Conservation (phyloP, 1,140 invertebrate genomes). For the Homarus americanus region DNA sequence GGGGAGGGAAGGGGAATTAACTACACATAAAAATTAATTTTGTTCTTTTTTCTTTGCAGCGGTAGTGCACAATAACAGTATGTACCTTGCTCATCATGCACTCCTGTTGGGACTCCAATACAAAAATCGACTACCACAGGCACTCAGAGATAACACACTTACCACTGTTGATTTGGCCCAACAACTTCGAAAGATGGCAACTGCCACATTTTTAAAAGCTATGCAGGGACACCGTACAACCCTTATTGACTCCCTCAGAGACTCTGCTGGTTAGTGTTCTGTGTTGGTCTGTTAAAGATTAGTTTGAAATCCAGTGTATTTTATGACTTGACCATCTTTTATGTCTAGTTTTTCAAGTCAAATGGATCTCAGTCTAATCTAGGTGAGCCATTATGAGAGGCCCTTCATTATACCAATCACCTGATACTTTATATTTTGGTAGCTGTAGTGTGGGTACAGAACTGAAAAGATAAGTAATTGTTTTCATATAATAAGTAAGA, state of each 20-base stretch:
- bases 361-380: no score
- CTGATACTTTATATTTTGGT: no score
- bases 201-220: slow-evolving; percentile 84
- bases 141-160: slow-evolving; percentile 78
- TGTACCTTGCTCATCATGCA: slow-evolving; percentile 89
- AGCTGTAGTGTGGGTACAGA: no score
- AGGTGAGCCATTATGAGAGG: no score
- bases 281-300: no score
- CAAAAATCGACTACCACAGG: slow-evolving; percentile 78
- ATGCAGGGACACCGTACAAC: slow-evolving; percentile 86
- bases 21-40: slow-evolving; percentile 78
- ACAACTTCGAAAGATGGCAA: slow-evolving; percentile 84
- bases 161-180: slow-evolving; percentile 83
- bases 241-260: slow-evolving; percentile 85
- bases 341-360: no score
- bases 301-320: no score
- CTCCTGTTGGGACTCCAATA: slow-evolving; percentile 83
- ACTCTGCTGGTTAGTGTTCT: slow-evolving; percentile 79
- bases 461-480: no score
- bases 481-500: no score
- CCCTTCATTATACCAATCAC: no score
- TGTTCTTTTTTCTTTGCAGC: slow-evolving; percentile 82
- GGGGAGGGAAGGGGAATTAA: no score
- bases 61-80: slow-evolving; percentile 95
- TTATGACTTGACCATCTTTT: no score